Evolutionary conservation across 2,888 invertebrate genomes (phyloP).

Genomic region (Lathronympha strigana): DNA sequence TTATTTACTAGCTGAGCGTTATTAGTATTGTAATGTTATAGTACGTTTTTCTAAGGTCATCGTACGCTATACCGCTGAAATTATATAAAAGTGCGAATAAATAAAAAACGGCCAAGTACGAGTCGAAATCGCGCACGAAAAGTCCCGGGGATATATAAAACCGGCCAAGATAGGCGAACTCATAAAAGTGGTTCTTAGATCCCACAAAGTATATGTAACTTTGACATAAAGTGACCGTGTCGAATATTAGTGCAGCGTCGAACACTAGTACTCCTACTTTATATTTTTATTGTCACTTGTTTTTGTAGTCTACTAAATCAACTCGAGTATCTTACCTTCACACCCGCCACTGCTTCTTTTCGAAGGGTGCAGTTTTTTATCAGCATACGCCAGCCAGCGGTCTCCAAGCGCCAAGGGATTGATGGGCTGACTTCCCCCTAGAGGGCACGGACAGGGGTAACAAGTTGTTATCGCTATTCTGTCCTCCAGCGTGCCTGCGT

Average conservation of each 20-base stretch:
- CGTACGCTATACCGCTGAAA: neutral
- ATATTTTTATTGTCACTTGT: neutral
- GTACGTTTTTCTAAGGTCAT: neutral
- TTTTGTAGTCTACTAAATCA: neutral
- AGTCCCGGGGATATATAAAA: too few relatives aligned
- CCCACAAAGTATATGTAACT: too few relatives aligned
- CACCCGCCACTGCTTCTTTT: slow-evolving; percentile 93
- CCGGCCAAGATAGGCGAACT: too few relatives aligned
- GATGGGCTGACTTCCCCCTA: slow-evolving; percentile 69
- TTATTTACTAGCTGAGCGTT: neutral
- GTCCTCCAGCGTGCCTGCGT: slow-evolving; percentile 94
- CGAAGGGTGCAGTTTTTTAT: slow-evolving; percentile 91
- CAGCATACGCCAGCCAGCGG: slow-evolving; percentile 93
- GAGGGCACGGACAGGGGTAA: slow-evolving; percentile 92
- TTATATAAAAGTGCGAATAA: neutral
- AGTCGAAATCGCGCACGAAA: too few relatives aligned
- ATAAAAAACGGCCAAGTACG: too few relatives aligned
- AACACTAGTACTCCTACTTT: too few relatives aligned
- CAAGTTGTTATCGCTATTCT: slow-evolving; percentile 94
- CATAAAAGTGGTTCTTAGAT: too few relatives aligned
- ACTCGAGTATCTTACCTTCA: slow-evolving; percentile 80
- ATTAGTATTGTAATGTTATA: neutral
- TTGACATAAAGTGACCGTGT: too few relatives aligned
- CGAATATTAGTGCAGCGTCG: too few relatives aligned
- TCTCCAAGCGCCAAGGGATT: slow-evolving; percentile 95